A percentile compares a stretch with the other conserved stretches of the same genome.
These are phyloP conservation scores for Vidua macroura DNA, from an alignment of 2,113 vertebrate species.

Conservation along the genomic window DNA sequence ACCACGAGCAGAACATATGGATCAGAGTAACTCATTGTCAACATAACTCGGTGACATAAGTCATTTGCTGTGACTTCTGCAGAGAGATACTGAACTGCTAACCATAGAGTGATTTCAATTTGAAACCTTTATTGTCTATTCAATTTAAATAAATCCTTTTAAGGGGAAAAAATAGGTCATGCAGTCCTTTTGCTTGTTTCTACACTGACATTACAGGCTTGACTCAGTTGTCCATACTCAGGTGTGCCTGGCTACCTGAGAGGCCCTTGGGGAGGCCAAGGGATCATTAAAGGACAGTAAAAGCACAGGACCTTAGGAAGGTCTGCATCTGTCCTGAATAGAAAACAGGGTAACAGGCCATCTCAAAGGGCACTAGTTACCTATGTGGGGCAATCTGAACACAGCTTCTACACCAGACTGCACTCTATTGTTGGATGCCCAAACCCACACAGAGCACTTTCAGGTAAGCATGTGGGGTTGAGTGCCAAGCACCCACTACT, in stretches of 20 bases:
- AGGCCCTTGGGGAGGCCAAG: background rate
- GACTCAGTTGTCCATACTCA: background rate
- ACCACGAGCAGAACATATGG: background rate
- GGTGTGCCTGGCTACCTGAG: background rate
- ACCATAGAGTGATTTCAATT: background rate
- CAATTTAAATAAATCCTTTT: background rate
- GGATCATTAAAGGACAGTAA: background rate
- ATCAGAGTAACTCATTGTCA: background rate
- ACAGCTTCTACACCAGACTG: background rate
- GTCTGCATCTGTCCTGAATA: too few species aligned
- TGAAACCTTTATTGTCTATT: background rate
- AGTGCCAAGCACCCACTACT: background rate
- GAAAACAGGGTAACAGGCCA: background rate
- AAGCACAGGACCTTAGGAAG: background rate
- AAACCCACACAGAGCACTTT: background rate
- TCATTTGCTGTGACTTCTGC: background rate
- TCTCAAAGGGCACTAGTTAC: background rate
- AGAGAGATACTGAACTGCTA: background rate
- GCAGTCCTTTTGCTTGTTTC: background rate
- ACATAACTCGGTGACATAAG: background rate
- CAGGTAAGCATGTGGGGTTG: fast-evolving
- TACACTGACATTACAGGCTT: background rate
- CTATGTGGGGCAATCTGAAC: fast-evolving
- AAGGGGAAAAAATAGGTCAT: background rate
- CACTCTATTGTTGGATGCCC: background rate